These are phyloP conservation scores for Bugulina stolonifera DNA, from an alignment of 2,888 invertebrate genomes.

Conservation along the genomic window DNA sequence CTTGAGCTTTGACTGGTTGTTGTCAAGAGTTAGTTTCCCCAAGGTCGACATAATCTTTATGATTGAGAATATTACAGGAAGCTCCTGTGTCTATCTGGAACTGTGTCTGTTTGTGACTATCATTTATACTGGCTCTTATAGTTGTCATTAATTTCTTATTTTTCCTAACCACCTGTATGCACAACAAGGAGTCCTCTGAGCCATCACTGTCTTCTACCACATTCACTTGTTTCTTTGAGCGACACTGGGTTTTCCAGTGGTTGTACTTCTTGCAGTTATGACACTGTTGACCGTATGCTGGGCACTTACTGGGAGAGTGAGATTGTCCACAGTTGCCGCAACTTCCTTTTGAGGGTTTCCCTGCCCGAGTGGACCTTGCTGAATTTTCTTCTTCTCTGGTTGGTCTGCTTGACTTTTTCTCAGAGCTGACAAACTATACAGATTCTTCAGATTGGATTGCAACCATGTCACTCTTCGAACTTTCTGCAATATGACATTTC, in stretches of 20 bases:
- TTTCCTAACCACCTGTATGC: not conserved
- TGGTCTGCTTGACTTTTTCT: too few species aligned
- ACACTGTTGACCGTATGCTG: too few species aligned
- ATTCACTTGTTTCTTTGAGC: not conserved
- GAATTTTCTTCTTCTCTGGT: too few species aligned
- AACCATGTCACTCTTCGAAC: not conserved
- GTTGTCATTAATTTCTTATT: too few species aligned
- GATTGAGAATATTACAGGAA: not conserved
- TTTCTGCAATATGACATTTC: too few species aligned
- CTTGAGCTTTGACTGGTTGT: not conserved
- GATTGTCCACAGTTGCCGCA: too few species aligned
- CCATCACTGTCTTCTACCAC: not conserved
- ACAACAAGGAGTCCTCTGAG: too few species aligned
- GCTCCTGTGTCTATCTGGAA: not conserved
- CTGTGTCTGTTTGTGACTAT: not conserved
- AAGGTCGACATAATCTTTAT: too few species aligned
- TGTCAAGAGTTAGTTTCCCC: not conserved
- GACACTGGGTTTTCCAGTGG: not conserved
- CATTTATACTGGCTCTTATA: not conserved
- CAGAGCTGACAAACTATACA: too few species aligned
- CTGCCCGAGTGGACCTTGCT: too few species aligned
- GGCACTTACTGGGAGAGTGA: too few species aligned
- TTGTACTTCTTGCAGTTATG: not conserved
- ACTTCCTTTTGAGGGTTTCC: too few species aligned
- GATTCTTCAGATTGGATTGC: not conserved